These are phyloP conservation scores for Scatophagus argus DNA, from an alignment of 2,113 vertebrate species.

Conservation along the genomic window DNA sequence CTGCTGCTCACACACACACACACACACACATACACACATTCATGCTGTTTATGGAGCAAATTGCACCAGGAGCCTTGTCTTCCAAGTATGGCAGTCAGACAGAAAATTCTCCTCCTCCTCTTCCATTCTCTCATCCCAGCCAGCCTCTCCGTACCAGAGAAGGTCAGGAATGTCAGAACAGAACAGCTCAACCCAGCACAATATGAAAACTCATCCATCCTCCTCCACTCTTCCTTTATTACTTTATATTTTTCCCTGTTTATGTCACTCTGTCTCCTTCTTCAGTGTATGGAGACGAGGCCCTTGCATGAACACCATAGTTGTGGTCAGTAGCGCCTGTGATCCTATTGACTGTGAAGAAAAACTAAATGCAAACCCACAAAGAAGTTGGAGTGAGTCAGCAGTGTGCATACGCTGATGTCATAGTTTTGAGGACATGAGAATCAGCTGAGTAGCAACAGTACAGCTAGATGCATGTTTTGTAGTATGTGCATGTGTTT, in stretches of 20 bases:
- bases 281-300: not conserved
- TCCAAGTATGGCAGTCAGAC: slow-evolving; percentile 80
- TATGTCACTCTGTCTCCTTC: not conserved
- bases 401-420: not conserved
- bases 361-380: slow-evolving; percentile 18
- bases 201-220: slow-evolving; percentile 34
- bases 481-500: not conserved
- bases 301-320: not conserved
- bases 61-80: slow-evolving; percentile 60
- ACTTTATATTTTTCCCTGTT: not conserved
- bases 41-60: slow-evolving; percentile 69
- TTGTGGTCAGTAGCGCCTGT: slow-evolving; percentile 30
- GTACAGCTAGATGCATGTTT: not conserved
- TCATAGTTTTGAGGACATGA: slow-evolving; percentile 17
- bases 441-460: slow-evolving; percentile 12
- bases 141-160: slow-evolving; percentile 66
- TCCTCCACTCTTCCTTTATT: slow-evolving; percentile 35
- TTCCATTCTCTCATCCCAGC: slow-evolving; percentile 44
- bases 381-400: slow-evolving; percentile 14
- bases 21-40: slow-evolving; percentile 26
- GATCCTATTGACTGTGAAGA: not conserved
- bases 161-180: slow-evolving; percentile 77
- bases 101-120: slow-evolving; percentile 64
- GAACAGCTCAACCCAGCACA: slow-evolving; percentile 45
- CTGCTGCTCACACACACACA: slow-evolving; percentile 31